Percentiles rank a stretch among this genome's conserved stretches.
Conservation (phyloP, 2,797 vertebrate genomes). For the Microhierax caerulescens region DNA sequence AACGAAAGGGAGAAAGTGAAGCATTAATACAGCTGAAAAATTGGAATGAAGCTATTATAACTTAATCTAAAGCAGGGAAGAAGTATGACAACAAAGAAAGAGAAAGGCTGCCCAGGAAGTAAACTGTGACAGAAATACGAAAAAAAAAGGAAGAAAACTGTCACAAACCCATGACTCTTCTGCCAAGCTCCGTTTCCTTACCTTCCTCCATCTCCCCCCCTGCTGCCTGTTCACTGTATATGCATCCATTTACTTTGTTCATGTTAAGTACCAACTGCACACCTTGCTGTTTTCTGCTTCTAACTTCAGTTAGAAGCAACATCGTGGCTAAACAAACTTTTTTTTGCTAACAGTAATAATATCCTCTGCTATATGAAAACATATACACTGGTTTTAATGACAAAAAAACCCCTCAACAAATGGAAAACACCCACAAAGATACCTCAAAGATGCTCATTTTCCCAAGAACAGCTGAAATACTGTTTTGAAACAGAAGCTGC, state of each 20-base stretch:
- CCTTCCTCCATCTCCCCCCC: not conserved
- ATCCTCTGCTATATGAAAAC: not conserved
- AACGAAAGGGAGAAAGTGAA: conserved; percentile 34
- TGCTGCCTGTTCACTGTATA: not conserved
- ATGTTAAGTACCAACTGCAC: not conserved
- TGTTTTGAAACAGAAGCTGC: not conserved
- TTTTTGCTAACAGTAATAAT: not conserved
- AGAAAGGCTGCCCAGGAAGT: not conserved
- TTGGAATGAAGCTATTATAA: not conserved
- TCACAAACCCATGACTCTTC: not conserved
- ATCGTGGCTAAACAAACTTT: not conserved
- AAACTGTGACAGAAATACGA: not conserved
- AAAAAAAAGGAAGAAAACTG: not conserved
- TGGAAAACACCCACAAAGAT: not conserved
- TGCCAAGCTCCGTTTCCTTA: not conserved
- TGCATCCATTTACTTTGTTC: not conserved
- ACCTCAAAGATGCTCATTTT: not conserved
- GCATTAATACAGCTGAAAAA: not conserved
- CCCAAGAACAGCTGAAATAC: not conserved
- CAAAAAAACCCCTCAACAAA: accelerated
- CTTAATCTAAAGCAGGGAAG: not conserved
- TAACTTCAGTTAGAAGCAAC: not conserved
- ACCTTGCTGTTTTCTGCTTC: not conserved
- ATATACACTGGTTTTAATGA: not conserved
- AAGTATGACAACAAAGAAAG: not conserved